Evolutionary conservation across 2,888 invertebrate genomes (phyloP).

Genomic region (Noctuana brunneofusca): DNA sequence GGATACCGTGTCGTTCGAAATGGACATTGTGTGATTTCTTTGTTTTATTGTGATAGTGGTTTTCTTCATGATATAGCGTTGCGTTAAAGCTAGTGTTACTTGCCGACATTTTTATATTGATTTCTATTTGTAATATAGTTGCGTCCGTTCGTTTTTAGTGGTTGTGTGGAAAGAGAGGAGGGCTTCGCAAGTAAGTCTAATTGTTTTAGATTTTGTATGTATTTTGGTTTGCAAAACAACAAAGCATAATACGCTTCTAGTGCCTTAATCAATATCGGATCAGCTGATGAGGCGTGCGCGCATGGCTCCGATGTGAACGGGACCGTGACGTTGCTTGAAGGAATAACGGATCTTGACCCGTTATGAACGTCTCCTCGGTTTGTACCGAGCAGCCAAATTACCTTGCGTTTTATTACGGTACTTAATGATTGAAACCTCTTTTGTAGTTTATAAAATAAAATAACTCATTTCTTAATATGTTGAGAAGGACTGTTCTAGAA

Average conservation of each 20-base stretch:
- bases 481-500: conserved; percentile 1
- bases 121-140: conserved; percentile 35
- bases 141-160: conserved; percentile 21
- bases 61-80: conserved; percentile 38
- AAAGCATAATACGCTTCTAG: conserved; percentile 37
- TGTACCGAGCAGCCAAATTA: conserved; percentile 21
- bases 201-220: conserved; percentile 2
- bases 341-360: conserved; percentile 48
- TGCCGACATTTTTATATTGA: conserved; percentile 47
- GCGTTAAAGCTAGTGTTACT: conserved; percentile 39
- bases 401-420: conserved; percentile 1
- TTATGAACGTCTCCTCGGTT: conserved; percentile 36
- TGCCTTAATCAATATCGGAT: conserved; percentile 45
- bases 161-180: conserved; percentile 16
- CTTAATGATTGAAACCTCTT: background rate
- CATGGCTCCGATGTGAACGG: conserved; percentile 51
- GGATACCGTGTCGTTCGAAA: conserved; percentile 44
- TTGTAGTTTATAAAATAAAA: background rate
- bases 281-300: conserved; percentile 59
- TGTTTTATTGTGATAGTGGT: conserved; percentile 62
- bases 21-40: conserved; percentile 49
- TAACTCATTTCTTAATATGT: background rate
- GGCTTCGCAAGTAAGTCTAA: conserved; percentile 24
- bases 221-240: background rate
- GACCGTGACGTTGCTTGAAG: conserved; percentile 52